Evolutionary conservation across 1,140 invertebrate species (phyloP).

Genomic region (Lasioglossum albipes): DNA sequence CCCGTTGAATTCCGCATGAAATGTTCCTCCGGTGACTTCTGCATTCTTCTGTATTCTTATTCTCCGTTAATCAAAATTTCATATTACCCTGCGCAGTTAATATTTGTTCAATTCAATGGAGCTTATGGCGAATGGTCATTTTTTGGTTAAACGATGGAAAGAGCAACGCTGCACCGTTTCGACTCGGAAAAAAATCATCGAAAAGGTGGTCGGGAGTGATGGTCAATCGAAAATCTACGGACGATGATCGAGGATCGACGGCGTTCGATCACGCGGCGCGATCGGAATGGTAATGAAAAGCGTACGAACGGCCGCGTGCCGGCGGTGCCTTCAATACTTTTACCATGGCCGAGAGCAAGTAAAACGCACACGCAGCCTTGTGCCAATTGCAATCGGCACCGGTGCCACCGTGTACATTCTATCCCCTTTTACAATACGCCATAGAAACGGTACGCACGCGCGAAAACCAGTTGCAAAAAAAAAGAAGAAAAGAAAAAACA

Average conservation of each 20-base stretch:
- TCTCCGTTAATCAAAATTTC: too few species aligned
- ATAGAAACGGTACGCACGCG: slow-evolving; percentile 4
- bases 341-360: slow-evolving; percentile 61
- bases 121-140: too few species aligned
- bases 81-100: too few species aligned
- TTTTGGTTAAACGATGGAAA: neutral
- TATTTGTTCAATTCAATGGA: too few species aligned
- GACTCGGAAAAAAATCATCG: neutral
- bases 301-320: slow-evolving; percentile 7
- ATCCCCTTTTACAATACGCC: slow-evolving; percentile 60
- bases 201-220: neutral
- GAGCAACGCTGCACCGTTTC: neutral
- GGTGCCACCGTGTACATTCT: slow-evolving; percentile 41
- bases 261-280: slow-evolving; percentile 32
- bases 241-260: slow-evolving; percentile 37
- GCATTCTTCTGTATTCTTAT: too few species aligned
- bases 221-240: neutral
- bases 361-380: slow-evolving; percentile 66
- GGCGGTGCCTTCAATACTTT: slow-evolving; percentile 54
- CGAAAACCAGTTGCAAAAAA: too few species aligned
- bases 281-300: slow-evolving; percentile 51
- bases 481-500: too few species aligned
- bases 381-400: slow-evolving; percentile 63
- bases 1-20: too few species aligned
- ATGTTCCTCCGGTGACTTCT: too few species aligned